phyloP scores from a whole-genome alignment of 2,797 vertebrate genomes.

The Coregonus suidteri region DNA sequence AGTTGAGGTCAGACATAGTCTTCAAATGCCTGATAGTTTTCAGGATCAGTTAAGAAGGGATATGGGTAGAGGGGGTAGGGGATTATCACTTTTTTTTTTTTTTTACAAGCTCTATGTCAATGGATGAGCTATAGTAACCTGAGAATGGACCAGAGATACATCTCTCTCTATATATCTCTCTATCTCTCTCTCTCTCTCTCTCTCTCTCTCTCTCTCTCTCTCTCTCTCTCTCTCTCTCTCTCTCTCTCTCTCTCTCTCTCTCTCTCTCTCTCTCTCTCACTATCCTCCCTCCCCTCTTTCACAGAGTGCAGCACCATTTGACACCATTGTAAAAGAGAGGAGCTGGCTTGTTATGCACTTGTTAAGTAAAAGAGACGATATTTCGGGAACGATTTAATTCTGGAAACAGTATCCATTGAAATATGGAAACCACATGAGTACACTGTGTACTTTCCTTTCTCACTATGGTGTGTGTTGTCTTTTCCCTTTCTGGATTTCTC shows the following conservation, averaged over 20 bases:
- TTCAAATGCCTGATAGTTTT: background rate
- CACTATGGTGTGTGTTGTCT: background rate
- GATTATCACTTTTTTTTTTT: background rate
- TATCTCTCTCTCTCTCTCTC: too few species aligned
- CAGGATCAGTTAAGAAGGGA: background rate
- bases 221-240: too few species aligned
- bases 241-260: background rate
- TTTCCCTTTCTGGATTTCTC: background rate
- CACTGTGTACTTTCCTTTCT: background rate
- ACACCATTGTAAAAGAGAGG: background rate
- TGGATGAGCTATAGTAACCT: background rate
- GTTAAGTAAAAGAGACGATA: background rate
- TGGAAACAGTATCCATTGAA: background rate
- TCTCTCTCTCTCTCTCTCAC: background rate
- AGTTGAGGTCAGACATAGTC: background rate
- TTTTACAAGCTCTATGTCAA: background rate
- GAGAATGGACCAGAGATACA: background rate
- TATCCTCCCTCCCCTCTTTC: too few species aligned
- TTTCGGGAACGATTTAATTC: background rate
- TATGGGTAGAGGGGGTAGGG: background rate
- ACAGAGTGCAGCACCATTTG: background rate
- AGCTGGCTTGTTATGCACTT: background rate
- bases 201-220: too few species aligned
- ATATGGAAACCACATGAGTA: background rate
- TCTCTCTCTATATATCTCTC: too few species aligned